phyloP scores from a whole-genome alignment of 2,888 invertebrate genomes.

The Cheiracanthium punctorium region DNA sequence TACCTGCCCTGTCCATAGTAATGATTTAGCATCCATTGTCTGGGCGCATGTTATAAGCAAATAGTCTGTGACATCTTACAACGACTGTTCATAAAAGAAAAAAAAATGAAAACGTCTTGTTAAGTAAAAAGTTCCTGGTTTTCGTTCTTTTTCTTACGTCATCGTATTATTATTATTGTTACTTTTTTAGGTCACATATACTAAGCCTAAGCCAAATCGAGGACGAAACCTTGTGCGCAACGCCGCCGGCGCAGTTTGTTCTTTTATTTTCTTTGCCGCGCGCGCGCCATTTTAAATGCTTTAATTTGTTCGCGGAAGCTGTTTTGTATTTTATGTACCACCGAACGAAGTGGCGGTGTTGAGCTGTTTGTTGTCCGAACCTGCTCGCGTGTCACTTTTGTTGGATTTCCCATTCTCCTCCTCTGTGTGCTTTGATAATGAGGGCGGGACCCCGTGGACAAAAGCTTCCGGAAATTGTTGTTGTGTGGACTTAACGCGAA shows the following conservation, averaged over 20 bases:
- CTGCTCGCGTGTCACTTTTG: neutral
- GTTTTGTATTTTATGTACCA: neutral
- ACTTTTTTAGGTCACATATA: conserved; percentile 4
- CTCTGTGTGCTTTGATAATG: neutral
- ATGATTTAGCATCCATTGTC: too few relatives aligned
- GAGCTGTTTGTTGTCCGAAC: neutral
- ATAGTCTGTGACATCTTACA: too few relatives aligned
- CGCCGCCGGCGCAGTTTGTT: neutral
- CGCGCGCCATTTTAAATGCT: too few relatives aligned
- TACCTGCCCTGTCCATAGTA: too few relatives aligned
- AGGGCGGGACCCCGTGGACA: neutral
- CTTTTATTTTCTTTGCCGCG: neutral
- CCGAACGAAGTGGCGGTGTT: neutral
- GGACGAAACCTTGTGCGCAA: neutral
- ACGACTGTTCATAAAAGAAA: too few relatives aligned
- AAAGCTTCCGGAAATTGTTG: conserved; percentile 8
- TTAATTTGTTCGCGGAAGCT: neutral
- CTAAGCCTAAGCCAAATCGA: neutral
- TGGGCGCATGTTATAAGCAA: too few relatives aligned
- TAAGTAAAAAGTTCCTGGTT: too few relatives aligned
- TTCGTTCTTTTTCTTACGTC: neutral
- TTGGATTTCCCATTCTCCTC: neutral
- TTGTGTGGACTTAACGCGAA: neutral
- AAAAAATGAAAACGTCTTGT: too few relatives aligned
- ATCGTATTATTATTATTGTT: neutral